Percentiles rank a stretch among this genome's conserved stretches.
phyloP scores from a whole-genome alignment of 2,113 vertebrate genomes.

The Neodon shergylaensis region DNA sequence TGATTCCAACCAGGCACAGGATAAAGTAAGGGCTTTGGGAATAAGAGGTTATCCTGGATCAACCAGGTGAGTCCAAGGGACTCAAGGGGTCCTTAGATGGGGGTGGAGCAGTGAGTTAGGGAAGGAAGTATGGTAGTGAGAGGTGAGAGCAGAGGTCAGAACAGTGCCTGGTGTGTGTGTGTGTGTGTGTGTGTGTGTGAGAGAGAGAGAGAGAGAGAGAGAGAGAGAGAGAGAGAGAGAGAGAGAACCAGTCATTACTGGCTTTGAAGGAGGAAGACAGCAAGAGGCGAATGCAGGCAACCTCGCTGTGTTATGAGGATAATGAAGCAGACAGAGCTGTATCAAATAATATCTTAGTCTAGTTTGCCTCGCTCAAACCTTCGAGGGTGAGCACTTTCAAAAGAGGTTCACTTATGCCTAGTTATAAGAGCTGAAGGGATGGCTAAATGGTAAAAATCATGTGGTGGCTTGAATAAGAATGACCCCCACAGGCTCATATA shows the following conservation, averaged over 20 bases:
- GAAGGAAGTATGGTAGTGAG: accelerated
- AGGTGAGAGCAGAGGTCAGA: not conserved
- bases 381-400: not conserved
- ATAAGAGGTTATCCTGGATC: too few relatives aligned
- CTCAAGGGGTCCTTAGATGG: not conserved
- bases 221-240: too few relatives aligned
- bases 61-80: not conserved
- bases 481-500: not conserved
- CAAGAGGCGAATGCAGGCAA: accelerated
- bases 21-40: not conserved
- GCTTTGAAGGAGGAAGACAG: not conserved
- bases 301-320: not conserved
- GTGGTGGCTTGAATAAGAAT: not conserved
- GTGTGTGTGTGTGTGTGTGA: too few relatives aligned
- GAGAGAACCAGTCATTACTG: too few relatives aligned
- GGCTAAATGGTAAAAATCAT: not conserved
- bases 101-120: too few relatives aligned
- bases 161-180: not conserved
- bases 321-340: accelerated
- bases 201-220: too few relatives aligned
- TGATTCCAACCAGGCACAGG: not conserved
- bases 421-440: not conserved
- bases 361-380: too few relatives aligned
- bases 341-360: not conserved
- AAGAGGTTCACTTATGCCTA: not conserved